Conservation (phyloP, 2,797 vertebrate species). For the Sebastes iracundus region DNA sequence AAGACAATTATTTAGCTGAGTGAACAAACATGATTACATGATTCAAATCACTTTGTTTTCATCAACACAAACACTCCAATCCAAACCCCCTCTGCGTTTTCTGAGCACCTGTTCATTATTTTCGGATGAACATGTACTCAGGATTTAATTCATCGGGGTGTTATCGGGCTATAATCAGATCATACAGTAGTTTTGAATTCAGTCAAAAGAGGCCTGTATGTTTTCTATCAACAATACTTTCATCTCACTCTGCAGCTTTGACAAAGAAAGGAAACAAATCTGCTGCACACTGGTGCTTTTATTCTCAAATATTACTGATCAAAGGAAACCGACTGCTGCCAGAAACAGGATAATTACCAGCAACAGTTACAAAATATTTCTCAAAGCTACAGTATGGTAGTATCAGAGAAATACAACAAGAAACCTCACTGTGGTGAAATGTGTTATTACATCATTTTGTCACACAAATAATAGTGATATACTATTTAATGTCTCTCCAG, state of each 20-base stretch:
- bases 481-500: not conserved
- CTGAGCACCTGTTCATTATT: slow-evolving; percentile 28
- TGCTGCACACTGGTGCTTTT: not conserved
- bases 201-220: slow-evolving; percentile 13
- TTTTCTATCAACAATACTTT: slow-evolving; percentile 4
- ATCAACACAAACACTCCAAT: slow-evolving; percentile 17
- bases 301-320: not conserved
- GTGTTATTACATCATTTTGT: not conserved
- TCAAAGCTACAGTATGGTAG: not conserved
- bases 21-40: slow-evolving; percentile 42
- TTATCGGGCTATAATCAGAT: slow-evolving; percentile 34
- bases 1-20: slow-evolving; percentile 41
- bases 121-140: slow-evolving; percentile 12
- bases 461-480: not conserved
- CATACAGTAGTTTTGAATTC: slow-evolving; percentile 17
- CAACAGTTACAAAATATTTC: not conserved
- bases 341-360: not conserved
- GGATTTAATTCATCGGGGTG: slow-evolving; percentile 15
- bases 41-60: slow-evolving; percentile 11
- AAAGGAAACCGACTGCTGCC: not conserved
- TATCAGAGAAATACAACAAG: not conserved
- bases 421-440: not conserved
- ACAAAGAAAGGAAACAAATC: slow-evolving; percentile 7
- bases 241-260: slow-evolving; percentile 1
- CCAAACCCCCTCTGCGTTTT: not conserved